Conservation (phyloP, 2,113 vertebrate genomes). For the Antechinus flavipes region DNA sequence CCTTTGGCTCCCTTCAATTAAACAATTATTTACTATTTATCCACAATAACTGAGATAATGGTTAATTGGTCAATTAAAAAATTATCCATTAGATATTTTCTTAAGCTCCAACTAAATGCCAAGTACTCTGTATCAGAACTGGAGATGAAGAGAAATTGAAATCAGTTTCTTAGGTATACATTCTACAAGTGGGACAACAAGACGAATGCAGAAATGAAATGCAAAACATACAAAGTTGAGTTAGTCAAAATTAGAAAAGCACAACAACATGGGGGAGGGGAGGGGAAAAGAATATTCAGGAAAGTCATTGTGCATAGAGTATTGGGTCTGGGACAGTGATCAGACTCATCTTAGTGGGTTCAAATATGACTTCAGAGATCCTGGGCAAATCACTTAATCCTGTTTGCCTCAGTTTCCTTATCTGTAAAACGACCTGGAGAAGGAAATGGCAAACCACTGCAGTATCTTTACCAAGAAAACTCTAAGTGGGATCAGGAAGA, state of each 20-base stretch:
- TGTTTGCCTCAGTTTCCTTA: not conserved
- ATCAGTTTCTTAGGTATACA: not conserved
- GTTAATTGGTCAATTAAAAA: too few species aligned
- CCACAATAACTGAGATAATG: too few species aligned
- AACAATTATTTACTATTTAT: not conserved
- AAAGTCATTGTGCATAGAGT: not conserved
- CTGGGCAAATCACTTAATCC: not conserved
- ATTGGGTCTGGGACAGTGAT: not conserved
- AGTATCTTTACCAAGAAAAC: not conserved
- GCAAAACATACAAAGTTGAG: not conserved
- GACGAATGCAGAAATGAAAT: not conserved
- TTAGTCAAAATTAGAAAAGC: not conserved
- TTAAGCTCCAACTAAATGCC: not conserved
- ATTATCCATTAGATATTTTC: not conserved
- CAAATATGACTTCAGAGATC: not conserved
- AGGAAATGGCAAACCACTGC: not conserved
- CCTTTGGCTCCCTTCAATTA: not conserved
- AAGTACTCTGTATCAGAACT: not conserved
- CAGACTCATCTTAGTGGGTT: not conserved
- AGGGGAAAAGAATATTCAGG: not conserved
- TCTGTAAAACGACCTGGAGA: not conserved
- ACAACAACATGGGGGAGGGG: not conserved
- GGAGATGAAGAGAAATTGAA: not conserved
- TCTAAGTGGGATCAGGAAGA: not conserved
- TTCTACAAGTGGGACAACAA: not conserved